phyloP scores from a whole-genome alignment of 1,140 invertebrate genomes.

The Drosophila pandora region DNA sequence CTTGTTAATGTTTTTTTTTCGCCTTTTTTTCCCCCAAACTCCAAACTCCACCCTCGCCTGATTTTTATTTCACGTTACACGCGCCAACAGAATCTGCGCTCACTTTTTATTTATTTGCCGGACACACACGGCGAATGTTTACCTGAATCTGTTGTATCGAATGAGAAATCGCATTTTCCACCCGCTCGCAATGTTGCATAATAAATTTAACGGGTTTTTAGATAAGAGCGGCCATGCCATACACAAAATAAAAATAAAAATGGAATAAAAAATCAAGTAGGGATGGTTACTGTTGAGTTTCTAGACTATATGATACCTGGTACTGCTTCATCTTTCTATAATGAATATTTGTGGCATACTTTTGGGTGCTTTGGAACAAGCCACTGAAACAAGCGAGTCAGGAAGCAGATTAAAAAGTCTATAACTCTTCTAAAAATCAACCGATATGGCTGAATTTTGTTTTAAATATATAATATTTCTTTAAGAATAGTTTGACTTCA shows the following conservation, averaged over 20 bases:
- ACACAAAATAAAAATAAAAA: constrained; percentile 31
- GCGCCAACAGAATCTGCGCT: constrained; percentile 41
- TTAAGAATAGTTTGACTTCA: too few relatives aligned
- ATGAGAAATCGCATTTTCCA: constrained; percentile 61
- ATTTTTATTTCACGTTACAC: constrained; percentile 53
- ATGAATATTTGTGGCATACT: too few relatives aligned
- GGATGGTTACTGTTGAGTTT: too few relatives aligned
- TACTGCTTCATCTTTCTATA: too few relatives aligned
- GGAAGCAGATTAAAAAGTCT: too few relatives aligned
- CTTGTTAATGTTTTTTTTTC: constrained; percentile 68
- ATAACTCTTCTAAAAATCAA: background rate
- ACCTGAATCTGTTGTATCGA: constrained; percentile 56
- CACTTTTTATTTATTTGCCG: constrained; percentile 73
- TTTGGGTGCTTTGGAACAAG: too few relatives aligned
- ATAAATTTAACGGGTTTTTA: constrained; percentile 75
- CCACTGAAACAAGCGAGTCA: too few relatives aligned
- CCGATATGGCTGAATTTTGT: background rate
- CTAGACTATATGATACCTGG: too few relatives aligned
- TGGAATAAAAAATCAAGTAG: background rate
- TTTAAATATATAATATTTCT: too few relatives aligned
- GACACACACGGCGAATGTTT: constrained; percentile 49
- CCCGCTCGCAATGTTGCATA: constrained; percentile 62
- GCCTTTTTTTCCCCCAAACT: background rate
- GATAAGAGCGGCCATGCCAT: constrained; percentile 55
- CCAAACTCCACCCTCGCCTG: background rate